Percentiles rank a stretch among this genome's conserved stretches.
phyloP scores from a whole-genome alignment of 2,113 vertebrate genomes.

The Carettochelys insculpta region DNA sequence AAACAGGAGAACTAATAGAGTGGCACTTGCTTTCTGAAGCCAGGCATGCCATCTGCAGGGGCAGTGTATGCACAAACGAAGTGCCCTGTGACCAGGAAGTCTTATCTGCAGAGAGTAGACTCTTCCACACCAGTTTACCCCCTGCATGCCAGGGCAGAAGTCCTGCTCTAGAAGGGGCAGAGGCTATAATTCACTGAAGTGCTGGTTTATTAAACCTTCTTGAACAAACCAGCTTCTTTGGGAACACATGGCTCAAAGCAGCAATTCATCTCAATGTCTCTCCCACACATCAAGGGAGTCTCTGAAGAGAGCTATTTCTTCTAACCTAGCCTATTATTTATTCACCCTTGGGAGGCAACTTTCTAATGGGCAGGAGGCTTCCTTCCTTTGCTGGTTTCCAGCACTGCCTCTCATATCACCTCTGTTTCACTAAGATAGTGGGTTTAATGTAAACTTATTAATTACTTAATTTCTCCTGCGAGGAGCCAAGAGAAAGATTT shows the following conservation, averaged over 20 bases:
- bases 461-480: constrained; percentile 75
- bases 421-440: constrained; percentile 75
- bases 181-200: rapidly evolving
- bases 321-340: constrained; percentile 34
- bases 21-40: background rate
- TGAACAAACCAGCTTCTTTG: constrained; percentile 25
- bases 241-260: background rate
- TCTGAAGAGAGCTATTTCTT: background rate
- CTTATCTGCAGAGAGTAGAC: background rate
- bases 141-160: background rate
- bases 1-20: background rate
- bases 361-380: constrained; percentile 21
- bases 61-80: rapidly evolving
- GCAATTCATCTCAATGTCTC: constrained; percentile 20
- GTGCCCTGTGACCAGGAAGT: background rate
- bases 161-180: rapidly evolving
- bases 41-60: background rate
- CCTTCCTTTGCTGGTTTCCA: constrained; percentile 57
- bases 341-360: constrained; percentile 48
- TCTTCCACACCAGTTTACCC: background rate
- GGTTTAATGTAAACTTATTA: constrained; percentile 75
- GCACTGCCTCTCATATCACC: constrained; percentile 39
- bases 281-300: background rate
- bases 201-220: background rate
- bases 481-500: constrained; percentile 59